phyloP scores from a whole-genome alignment of 2,113 vertebrate genomes.

The Bettongia penicillata region DNA sequence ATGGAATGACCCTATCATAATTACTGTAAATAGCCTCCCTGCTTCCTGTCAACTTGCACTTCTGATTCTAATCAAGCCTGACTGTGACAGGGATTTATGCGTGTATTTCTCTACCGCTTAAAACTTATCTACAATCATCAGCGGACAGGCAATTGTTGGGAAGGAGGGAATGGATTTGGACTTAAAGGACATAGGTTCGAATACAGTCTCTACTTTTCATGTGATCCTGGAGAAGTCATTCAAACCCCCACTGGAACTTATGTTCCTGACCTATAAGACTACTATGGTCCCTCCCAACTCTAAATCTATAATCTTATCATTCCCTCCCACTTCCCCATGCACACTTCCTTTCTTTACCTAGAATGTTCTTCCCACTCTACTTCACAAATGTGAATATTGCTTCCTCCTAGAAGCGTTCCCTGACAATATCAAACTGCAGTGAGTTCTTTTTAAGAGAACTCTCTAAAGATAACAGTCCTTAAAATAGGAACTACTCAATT shows the following conservation, averaged over 20 bases:
- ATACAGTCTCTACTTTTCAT: neutral
- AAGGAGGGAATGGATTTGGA: neutral
- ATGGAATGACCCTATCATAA: neutral
- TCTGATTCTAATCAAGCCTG: neutral
- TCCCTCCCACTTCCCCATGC: neutral
- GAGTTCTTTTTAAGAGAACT: neutral
- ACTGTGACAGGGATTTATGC: neutral
- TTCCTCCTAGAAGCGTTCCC: neutral
- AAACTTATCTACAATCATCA: neutral
- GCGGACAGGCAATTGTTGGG: neutral
- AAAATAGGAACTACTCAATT: neutral
- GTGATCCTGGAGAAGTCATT: neutral
- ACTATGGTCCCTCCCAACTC: neutral
- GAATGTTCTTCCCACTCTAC: neutral
- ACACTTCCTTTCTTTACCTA: neutral
- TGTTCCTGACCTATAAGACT: neutral
- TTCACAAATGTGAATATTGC: neutral
- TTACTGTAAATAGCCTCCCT: constrained; percentile 2
- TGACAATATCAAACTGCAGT: neutral
- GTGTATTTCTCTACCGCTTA: neutral
- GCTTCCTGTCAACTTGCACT: neutral
- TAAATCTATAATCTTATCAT: neutral
- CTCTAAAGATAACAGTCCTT: neutral
- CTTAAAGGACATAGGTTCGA: neutral
- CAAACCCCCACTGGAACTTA: neutral